These are phyloP conservation scores for Acipenser ruthenus DNA, from an alignment of 2,797 vertebrate species.

Conservation along the genomic window DNA sequence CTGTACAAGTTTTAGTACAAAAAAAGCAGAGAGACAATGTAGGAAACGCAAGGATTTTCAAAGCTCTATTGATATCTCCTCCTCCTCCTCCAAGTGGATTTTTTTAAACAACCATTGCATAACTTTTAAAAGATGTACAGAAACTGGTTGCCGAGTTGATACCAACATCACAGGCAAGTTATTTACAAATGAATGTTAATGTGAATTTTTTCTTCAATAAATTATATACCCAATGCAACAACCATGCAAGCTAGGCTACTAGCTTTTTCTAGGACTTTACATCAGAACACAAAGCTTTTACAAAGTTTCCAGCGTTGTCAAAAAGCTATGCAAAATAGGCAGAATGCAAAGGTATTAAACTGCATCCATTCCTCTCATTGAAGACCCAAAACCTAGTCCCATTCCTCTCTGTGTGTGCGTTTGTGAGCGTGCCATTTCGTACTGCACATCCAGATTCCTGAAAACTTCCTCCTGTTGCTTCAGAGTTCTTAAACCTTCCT, in stretches of 20 bases:
- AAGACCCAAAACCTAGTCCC: constrained; percentile 89
- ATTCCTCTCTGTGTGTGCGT: constrained; percentile 95
- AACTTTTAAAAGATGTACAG: constrained; percentile 51
- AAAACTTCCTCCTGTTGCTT: constrained; percentile 98
- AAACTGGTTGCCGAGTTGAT: constrained; percentile 75
- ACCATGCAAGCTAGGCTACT: constrained; percentile 85
- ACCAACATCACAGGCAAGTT: constrained; percentile 70
- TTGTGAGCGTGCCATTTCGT: constrained; percentile 95
- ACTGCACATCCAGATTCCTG: constrained; percentile 91
- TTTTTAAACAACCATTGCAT: constrained; percentile 32
- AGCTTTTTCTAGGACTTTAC: constrained; percentile 68
- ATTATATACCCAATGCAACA: constrained; percentile 87
- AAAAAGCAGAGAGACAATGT: constrained; percentile 33
- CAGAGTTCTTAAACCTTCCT: constrained; percentile 86
- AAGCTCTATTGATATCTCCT: constrained; percentile 34
- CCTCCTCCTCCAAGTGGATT: constrained; percentile 25
- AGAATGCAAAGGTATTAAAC: constrained; percentile 56
- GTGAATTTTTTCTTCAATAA: constrained; percentile 74
- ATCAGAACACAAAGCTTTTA: constrained; percentile 56
- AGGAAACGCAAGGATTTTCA: constrained; percentile 35
- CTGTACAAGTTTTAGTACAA: constrained; percentile 73
- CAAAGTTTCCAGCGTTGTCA: constrained; percentile 41
- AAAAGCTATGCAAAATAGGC: constrained; percentile 18
- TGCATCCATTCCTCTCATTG: constrained; percentile 88
- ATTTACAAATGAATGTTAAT: constrained; percentile 79